phyloP scores from a whole-genome alignment of 2,888 invertebrate species.

The Dolichopus griseipennis region DNA sequence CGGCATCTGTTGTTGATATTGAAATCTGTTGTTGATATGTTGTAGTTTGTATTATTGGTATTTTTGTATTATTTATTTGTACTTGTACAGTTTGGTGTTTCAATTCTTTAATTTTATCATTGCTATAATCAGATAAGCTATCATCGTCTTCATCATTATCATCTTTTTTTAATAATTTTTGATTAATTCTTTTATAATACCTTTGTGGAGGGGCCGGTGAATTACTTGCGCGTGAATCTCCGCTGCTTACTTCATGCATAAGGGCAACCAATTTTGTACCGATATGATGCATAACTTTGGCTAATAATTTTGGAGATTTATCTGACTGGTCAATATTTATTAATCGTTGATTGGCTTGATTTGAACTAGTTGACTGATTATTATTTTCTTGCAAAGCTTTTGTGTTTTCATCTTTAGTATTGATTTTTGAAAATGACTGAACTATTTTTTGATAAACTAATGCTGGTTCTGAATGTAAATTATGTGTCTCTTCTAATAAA shows the following conservation, averaged over 20 bases:
- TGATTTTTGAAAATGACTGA: constrained; percentile 72
- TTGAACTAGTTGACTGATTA: constrained; percentile 33
- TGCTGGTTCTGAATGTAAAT: constrained; percentile 64
- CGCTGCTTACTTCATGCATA: constrained; percentile 86
- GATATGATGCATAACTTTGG: constrained; percentile 88
- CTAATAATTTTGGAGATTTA: constrained; percentile 73
- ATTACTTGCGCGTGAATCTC: constrained; percentile 52
- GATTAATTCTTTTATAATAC: constrained; percentile 50
- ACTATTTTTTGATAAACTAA: constrained; percentile 81
- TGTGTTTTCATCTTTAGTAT: constrained; percentile 42
- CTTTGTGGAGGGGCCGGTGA: constrained; percentile 52
- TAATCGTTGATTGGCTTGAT: neutral
- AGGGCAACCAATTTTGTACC: constrained; percentile 76
- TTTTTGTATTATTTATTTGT: neutral
- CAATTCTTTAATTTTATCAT: constrained; percentile 41
- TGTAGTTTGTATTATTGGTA: neutral
- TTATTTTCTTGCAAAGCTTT: constrained; percentile 13
- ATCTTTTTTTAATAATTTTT: constrained; percentile 45
- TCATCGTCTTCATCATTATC: constrained; percentile 41
- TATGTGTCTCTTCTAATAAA: constrained; percentile 44
- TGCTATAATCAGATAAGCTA: constrained; percentile 54
- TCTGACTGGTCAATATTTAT: constrained; percentile 32
- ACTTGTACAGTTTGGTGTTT: neutral
- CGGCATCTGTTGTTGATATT: constrained; percentile 30
- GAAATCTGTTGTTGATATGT: neutral